These are phyloP conservation scores for Siderastrea siderea DNA, from an alignment of 92 coral and sea anemone species.

Conservation along the genomic window DNA sequence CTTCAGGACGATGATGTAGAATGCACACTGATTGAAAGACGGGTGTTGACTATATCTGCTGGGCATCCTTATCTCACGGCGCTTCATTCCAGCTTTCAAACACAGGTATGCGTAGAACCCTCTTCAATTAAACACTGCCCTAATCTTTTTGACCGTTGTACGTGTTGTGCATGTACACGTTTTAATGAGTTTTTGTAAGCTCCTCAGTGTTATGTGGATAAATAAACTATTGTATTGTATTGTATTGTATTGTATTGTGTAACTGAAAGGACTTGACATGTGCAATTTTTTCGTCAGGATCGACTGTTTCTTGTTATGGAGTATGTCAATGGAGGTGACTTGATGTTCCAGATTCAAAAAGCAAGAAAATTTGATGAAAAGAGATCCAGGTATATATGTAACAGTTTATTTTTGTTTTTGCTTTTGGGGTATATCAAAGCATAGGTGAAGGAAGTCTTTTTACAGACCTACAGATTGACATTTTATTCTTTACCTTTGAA, in stretches of 20 bases:
- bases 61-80: conserved; percentile 96
- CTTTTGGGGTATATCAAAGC: background rate
- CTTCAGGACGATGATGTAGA: conserved; percentile 97
- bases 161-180: too few species aligned
- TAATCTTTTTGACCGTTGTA: too few species aligned
- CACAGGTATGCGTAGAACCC: conserved; percentile 64
- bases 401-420: background rate
- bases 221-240: too few species aligned
- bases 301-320: conserved; percentile 98
- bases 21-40: conserved; percentile 96
- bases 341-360: conserved; percentile 99
- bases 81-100: conserved; percentile 95
- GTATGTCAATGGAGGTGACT: conserved; percentile 97
- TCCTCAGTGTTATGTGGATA: too few species aligned
- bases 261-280: background rate
- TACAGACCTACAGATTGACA: background rate
- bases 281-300: conserved; percentile 65
- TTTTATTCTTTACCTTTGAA: background rate
- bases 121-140: background rate
- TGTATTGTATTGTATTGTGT: background rate
- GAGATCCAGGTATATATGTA: conserved; percentile 79
- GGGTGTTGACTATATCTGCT: conserved; percentile 94
- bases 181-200: too few species aligned
- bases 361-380: conserved; percentile 97
- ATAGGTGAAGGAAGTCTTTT: background rate